Conservation (phyloP, 2,888 invertebrate species). For the Cybosia mesomella region DNA sequence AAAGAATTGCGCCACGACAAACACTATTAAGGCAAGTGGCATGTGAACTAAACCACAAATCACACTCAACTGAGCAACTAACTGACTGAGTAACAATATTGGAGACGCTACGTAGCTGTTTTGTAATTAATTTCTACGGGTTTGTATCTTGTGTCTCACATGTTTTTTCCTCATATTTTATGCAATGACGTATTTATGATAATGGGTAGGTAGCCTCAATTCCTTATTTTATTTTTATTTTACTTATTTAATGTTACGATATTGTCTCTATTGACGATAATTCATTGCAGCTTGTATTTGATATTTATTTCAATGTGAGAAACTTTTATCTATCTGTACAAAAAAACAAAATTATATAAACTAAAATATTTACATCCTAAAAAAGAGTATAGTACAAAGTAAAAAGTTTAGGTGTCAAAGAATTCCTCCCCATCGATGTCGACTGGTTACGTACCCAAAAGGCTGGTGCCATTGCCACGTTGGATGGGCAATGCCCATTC, state of each 20-base stretch:
- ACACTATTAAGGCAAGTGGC: neutral
- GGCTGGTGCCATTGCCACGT: too few relatives aligned
- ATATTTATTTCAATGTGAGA: too few relatives aligned
- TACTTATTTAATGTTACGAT: neutral
- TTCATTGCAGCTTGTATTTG: too few relatives aligned
- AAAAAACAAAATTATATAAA: too few relatives aligned
- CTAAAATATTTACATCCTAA: too few relatives aligned
- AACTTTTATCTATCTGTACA: too few relatives aligned
- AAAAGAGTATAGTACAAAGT: too few relatives aligned
- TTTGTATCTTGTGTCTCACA: slow-evolving; percentile 2
- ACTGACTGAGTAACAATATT: neutral
- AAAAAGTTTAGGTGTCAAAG: too few relatives aligned
- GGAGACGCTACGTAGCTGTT: neutral
- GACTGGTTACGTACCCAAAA: too few relatives aligned
- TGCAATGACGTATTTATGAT: neutral
- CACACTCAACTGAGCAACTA: neutral
- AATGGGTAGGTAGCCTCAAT: neutral
- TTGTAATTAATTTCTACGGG: slow-evolving; percentile 1
- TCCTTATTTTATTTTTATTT: neutral
- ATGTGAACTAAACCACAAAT: neutral
- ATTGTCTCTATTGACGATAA: too few relatives aligned
- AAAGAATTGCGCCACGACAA: neutral
- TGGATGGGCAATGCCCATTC: too few relatives aligned
- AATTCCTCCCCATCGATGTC: too few relatives aligned
- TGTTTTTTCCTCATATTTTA: slow-evolving; percentile 1